Evolutionary conservation across 2,888 invertebrate genomes (phyloP).

Genomic region (Lobophora halterata): DNA sequence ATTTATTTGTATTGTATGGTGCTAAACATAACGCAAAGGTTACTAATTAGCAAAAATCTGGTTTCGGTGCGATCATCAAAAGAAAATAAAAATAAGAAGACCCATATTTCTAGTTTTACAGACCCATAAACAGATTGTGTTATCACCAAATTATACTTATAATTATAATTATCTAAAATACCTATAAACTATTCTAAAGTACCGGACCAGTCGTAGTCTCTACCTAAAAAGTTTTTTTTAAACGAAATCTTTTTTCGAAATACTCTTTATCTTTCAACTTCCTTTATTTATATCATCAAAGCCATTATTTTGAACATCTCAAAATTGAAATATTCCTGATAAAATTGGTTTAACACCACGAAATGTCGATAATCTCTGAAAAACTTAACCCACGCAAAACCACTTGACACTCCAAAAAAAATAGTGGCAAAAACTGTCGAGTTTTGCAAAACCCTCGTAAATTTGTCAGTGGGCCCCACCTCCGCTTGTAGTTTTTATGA

Average conservation of each 20-base stretch:
- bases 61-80: too few relatives aligned
- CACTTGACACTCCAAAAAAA: slow-evolving; percentile 49
- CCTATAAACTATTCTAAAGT: too few relatives aligned
- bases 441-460: slow-evolving; percentile 51
- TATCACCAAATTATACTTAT: too few relatives aligned
- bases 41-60: slow-evolving; percentile 17
- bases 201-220: too few relatives aligned
- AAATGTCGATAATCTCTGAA: slow-evolving; percentile 47
- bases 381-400: slow-evolving; percentile 38
- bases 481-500: slow-evolving; percentile 39
- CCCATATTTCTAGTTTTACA: too few relatives aligned
- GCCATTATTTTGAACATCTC: slow-evolving; percentile 17
- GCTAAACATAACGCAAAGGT: slow-evolving; percentile 8
- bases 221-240: too few relatives aligned
- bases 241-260: too few relatives aligned
- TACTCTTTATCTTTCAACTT: too few relatives aligned
- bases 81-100: too few relatives aligned
- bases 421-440: slow-evolving; percentile 29
- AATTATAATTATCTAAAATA: too few relatives aligned
- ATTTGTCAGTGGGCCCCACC: slow-evolving; percentile 58
- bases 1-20: slow-evolving; percentile 27
- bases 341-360: slow-evolving; percentile 54
- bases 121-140: too few relatives aligned
- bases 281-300: slow-evolving; percentile 14
- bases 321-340: slow-evolving; percentile 30